Conservation (phyloP, 2,797 vertebrate genomes). For the Balearica regulorum region DNA sequence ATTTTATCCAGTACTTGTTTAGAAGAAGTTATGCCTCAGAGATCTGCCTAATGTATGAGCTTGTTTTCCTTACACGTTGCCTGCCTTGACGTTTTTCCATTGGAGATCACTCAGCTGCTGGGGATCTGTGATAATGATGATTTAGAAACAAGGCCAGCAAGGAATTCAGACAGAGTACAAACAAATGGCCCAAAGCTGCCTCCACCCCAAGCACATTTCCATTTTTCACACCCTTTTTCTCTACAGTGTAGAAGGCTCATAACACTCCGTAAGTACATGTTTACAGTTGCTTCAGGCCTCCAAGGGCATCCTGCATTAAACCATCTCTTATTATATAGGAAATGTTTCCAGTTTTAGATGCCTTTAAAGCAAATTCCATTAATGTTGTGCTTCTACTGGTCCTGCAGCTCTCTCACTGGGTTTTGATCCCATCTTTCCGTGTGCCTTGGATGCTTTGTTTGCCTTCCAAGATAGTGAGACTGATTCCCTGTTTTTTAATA, state of each 20-base stretch:
- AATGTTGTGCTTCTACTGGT: neutral
- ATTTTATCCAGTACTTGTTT: constrained; percentile 23
- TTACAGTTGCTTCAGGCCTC: neutral
- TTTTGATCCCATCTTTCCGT: neutral
- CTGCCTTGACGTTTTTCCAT: neutral
- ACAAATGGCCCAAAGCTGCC: neutral
- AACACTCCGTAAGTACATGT: neutral
- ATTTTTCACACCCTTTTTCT: constrained; percentile 26
- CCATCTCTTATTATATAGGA: neutral
- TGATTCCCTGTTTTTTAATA: neutral
- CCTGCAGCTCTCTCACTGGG: neutral
- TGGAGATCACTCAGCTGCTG: constrained; percentile 25
- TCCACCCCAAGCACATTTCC: neutral
- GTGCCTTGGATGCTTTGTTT: neutral
- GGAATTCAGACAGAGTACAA: constrained; percentile 17
- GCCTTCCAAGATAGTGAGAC: neutral
- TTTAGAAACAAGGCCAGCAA: neutral
- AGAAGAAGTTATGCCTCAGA: neutral
- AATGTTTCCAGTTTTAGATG: neutral
- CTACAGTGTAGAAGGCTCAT: neutral
- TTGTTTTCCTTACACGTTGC: neutral
- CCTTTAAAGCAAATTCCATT: neutral
- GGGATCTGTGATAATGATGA: neutral
- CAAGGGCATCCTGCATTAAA: neutral
- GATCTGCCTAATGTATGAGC: neutral